A percentile compares a stretch with the other conserved stretches of the same genome.
phyloP scores from a whole-genome alignment of 2,888 invertebrate species.

The Ptycholaimellus sp. region DNA sequence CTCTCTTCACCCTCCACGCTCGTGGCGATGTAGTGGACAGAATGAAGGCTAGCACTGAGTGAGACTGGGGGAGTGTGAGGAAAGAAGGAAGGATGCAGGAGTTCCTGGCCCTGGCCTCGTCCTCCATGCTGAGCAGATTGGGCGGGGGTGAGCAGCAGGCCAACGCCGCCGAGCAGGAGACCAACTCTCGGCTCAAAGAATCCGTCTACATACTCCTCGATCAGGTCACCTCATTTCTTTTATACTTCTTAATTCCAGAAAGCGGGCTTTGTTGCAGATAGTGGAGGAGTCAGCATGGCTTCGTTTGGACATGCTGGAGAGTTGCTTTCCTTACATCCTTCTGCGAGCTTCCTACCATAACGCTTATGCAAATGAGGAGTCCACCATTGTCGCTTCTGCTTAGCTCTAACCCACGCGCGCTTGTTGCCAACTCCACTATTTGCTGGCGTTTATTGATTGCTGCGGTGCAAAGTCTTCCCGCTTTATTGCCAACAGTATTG shows the following conservation, averaged over 20 bases:
- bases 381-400: too few species aligned
- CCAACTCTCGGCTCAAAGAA: too few species aligned
- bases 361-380: too few species aligned
- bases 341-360: conserved; percentile 84
- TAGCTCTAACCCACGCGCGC: too few species aligned
- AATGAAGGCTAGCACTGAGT: too few species aligned
- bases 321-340: conserved; percentile 92
- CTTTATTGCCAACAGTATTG: too few species aligned
- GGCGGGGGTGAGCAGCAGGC: conserved; percentile 48
- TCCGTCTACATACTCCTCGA: conserved; percentile 86
- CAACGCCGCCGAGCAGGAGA: conserved; percentile 70
- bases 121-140: conserved; percentile 1
- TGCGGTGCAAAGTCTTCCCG: too few species aligned
- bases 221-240: conserved; percentile 31
- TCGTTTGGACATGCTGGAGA: conserved; percentile 91
- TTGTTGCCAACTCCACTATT: too few species aligned
- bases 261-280: conserved; percentile 37
- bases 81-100: too few species aligned
- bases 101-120: conserved; percentile 40
- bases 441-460: too few species aligned
- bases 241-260: not conserved
- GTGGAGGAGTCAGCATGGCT: conserved; percentile 93
- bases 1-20: conserved; percentile 79
- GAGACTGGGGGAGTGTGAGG: too few species aligned
- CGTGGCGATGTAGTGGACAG: conserved; percentile 86